Base-by-base conservation (phyloP, 2,888 invertebrate species). In the Agrotis segetum region DNA sequence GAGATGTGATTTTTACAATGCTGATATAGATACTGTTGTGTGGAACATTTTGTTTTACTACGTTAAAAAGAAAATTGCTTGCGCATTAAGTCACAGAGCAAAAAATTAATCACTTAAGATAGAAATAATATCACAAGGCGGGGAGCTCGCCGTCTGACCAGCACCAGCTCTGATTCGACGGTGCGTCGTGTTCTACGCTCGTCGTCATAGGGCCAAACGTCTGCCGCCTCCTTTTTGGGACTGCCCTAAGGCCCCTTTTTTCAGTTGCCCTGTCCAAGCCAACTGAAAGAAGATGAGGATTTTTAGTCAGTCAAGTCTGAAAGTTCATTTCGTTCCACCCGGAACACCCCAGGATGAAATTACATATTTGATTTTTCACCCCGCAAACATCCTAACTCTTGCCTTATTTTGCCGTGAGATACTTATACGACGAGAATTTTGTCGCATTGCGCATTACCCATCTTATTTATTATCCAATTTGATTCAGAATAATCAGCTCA, bases 1-100 rank as follows among this genome's bases (percentile, higher is more conserved):
- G 89, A 85, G 87, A 87, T 76, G 85, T 80, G 75, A 83, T 80
- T 67, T 83, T 68, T 75, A 73, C 65, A 62, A 61, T 69, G 50
- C 52, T 71, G 71, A 64, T 77, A 72, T 75, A 75, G 21, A 56
- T 3, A 55, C 44, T 61, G 56, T 71, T 46, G 71, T 59, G 82
- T 72, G 79, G 85, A 71, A 75, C 74, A 80, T 81, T 75, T 13
- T n/a, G 24, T 44, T 71, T 58, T 47, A 13, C 61, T 4, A 14
- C 21, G 9, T 47, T 40, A 11, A 2, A 14, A 7, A 6, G 14
- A 14, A 47, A n/a, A 16, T 14, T 4, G 14, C n/a, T 46, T 53
- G 44, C 5, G 21, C 1, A 24, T 34, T 14, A 47, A 19, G 19
- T 34, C 14, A 1, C 13, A 9, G 14, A 4, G 9, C n/a, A 21